Conservation (phyloP, 2,113 vertebrate species). For the Crotophaga sulcirostris region DNA sequence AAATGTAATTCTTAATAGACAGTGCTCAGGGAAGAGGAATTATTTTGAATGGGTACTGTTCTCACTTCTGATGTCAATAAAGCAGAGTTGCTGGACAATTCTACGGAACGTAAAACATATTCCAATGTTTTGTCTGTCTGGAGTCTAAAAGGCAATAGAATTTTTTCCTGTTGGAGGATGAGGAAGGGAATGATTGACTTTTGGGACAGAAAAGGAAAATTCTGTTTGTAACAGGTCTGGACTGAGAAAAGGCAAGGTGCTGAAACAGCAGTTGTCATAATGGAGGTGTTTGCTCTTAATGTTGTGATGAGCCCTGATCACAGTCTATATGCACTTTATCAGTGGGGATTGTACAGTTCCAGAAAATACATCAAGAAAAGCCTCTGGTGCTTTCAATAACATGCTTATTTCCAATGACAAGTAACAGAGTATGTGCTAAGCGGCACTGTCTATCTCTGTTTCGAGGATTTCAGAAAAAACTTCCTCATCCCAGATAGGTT, state of each 20-base stretch:
- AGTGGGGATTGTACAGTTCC: background rate
- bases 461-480: background rate
- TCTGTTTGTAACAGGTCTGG: rapidly evolving
- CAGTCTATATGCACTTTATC: background rate
- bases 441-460: rapidly evolving
- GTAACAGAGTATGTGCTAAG: rapidly evolving
- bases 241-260: background rate
- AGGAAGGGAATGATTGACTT: background rate
- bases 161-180: background rate
- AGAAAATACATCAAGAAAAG: background rate
- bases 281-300: background rate
- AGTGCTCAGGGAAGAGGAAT: rapidly evolving
- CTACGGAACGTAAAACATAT: background rate
- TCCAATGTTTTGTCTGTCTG: background rate
- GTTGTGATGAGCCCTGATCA: background rate
- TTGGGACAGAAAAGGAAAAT: background rate
- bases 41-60: rapidly evolving
- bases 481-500: background rate
- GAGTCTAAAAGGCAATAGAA: background rate
- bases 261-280: rapidly evolving
- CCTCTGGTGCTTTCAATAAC: background rate
- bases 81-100: background rate
- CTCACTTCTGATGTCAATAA: background rate
- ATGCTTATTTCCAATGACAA: background rate
- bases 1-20: rapidly evolving